These are phyloP conservation scores for Tenodera sinensis DNA, from an alignment of 2,888 invertebrate species.

Conservation along the genomic window DNA sequence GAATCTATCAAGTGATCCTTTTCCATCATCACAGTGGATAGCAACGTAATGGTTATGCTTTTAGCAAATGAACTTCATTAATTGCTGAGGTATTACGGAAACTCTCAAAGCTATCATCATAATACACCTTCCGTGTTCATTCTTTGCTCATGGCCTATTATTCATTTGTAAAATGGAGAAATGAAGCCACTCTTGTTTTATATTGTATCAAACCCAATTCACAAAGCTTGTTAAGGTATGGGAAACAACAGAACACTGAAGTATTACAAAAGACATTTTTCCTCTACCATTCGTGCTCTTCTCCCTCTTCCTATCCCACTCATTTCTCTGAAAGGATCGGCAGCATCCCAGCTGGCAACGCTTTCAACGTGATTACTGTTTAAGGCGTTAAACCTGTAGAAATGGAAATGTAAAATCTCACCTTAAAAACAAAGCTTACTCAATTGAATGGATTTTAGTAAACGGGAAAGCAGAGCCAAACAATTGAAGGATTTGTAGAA, in stretches of 20 bases:
- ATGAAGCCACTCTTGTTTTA: neutral
- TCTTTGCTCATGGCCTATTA: neutral
- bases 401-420: neutral
- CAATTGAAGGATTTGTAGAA: neutral
- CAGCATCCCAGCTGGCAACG: neutral
- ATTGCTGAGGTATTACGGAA: neutral
- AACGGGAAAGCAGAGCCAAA: neutral
- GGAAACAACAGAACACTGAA: neutral
- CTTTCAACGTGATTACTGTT: neutral
- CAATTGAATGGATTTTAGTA: neutral
- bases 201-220: neutral
- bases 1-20: no score
- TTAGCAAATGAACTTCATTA: no score
- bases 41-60: no score
- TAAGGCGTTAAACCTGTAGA: neutral
- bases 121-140: neutral
- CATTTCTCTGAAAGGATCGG: neutral
- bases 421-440: neutral
- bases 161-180: neutral
- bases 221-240: neutral
- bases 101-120: neutral
- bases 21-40: no score
- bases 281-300: neutral
- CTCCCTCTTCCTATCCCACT: neutral
- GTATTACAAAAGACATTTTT: neutral